Evolutionary conservation across 2,888 invertebrate genomes (phyloP), one percentile per base, ranked within the genome.

Genomic region (Trichacis sp.): DNA sequence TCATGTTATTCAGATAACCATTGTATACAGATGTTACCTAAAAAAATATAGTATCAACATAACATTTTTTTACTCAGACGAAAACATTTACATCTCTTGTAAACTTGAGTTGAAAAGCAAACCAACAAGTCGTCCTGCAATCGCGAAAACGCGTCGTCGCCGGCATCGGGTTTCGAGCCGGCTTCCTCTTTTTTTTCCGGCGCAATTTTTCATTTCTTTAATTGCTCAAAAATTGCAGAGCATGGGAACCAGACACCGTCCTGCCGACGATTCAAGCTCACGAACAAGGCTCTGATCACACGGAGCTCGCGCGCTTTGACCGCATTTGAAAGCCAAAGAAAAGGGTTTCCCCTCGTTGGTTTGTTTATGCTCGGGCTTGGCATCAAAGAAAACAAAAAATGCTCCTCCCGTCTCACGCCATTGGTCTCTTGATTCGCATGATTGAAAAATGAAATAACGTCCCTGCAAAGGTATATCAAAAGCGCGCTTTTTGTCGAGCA

Each of bases 81-180:
- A n/a, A n/a, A n/a, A n/a, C n/a, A n/a, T n/a, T n/a, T n/a, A n/a
- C n/a, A n/a, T n/a, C n/a, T n/a, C n/a, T n/a, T n/a, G n/a, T n/a
- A n/a, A n/a, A n/a, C n/a, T n/a, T n/a, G n/a, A n/a, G n/a, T n/a
- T n/a, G 33, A 11, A 33, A 9, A 11, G 33, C n/a, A 33, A 33
- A n/a, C n/a, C 33, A 33, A 33, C 11, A 33, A 33, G 33, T 33
- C n/a, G 8, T 33, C n/a, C n/a, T 45, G 36, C 63, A 59, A 70
- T 74, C 64, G 68, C 54, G 71, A 70, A 71, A 73, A 69, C 67
- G 70, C 64, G 58, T 54, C 54, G 49, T 55, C 59, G 57, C 57
- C 60, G 50, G 75, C 71, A 71, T 79, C 79, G 63, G 66, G 72
- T 79, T 80, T 77, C 76, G 67, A 74, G 73, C 24, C 20, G 6